phyloP scores from a whole-genome alignment of 1,140 invertebrate species.

The Schlechtendalia chinensis region DNA sequence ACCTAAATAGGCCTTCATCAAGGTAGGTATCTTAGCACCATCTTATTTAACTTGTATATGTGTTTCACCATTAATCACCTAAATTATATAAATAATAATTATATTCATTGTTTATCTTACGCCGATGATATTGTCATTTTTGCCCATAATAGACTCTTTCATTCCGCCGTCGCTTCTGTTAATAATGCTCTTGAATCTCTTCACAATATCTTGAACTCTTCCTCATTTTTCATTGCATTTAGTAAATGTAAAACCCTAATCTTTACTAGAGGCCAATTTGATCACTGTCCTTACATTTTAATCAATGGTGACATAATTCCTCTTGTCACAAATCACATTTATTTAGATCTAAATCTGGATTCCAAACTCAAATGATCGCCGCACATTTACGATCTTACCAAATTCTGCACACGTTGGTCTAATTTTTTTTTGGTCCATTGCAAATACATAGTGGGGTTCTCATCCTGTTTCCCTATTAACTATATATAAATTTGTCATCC shows the following conservation, averaged over 20 bases:
- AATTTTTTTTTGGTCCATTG: too few relatives aligned
- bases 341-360: constrained; percentile 10
- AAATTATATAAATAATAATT: neutral
- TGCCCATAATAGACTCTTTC: too few relatives aligned
- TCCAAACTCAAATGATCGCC: neutral
- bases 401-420: too few relatives aligned
- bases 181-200: too few relatives aligned
- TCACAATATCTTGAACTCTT: too few relatives aligned
- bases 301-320: neutral
- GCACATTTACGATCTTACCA: too few relatives aligned
- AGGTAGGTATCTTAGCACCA: constrained; percentile 15
- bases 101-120: neutral
- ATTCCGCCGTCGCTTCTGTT: too few relatives aligned
- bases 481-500: too few relatives aligned
- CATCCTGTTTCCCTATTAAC: too few relatives aligned
- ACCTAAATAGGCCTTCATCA: too few relatives aligned
- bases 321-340: neutral
- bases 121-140: neutral
- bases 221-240: neutral
- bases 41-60: constrained; percentile 18
- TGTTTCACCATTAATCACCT: neutral
- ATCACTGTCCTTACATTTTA: too few relatives aligned
- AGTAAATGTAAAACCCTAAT: constrained; percentile 9
- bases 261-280: neutral
- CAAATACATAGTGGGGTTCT: too few relatives aligned